Percentiles rank a stretch among this genome's conserved stretches.
Evolutionary conservation across 2,797 vertebrate genomes (phyloP).

Genomic region (Bradypus variegatus): DNA sequence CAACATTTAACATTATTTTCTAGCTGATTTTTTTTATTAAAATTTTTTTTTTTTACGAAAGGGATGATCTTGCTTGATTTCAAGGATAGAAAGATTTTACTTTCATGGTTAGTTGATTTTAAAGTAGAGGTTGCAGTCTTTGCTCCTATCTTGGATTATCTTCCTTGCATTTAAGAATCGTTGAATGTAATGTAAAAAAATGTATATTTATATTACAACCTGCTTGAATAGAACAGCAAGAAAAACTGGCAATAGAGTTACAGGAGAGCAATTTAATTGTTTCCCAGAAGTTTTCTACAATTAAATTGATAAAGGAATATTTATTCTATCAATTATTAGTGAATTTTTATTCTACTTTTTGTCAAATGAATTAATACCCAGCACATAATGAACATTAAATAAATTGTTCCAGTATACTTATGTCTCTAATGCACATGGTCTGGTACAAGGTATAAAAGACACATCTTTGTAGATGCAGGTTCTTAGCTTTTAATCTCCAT

Average conservation of each 20-base stretch:
- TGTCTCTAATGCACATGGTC: background rate
- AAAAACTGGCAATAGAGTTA: conserved; percentile 5
- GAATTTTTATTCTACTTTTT: conserved; percentile 10
- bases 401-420: conserved; percentile 8
- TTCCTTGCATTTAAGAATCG: conserved; percentile 35
- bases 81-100: conserved; percentile 37
- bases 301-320: conserved; percentile 8
- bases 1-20: conserved; percentile 36
- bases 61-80: background rate
- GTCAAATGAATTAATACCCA: background rate
- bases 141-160: conserved; percentile 4
- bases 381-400: background rate
- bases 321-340: background rate
- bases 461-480: background rate
- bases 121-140: conserved; percentile 18
- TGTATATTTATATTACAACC: conserved; percentile 17
- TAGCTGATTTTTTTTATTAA: background rate
- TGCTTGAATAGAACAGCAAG: background rate
- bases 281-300: background rate
- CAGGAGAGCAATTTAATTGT: background rate
- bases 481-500: background rate
- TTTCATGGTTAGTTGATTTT: conserved; percentile 34
- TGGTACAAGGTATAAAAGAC: background rate
- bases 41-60: background rate
- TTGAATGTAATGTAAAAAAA: conserved; percentile 3